Evolutionary conservation across 2,888 invertebrate species (phyloP).

Genomic region (Euzophera pinguis): DNA sequence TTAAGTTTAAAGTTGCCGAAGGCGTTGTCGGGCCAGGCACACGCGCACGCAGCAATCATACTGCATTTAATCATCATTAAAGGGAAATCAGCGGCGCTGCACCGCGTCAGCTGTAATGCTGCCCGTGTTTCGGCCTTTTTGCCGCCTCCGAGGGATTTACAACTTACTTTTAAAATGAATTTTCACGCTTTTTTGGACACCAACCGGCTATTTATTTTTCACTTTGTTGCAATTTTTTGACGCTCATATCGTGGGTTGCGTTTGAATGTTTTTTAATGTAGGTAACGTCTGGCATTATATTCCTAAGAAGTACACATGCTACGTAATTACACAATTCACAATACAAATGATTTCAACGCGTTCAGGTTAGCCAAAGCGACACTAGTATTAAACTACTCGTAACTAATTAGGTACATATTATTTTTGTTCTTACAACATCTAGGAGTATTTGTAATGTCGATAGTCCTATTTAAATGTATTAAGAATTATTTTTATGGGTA

Average conservation of each 20-base stretch:
- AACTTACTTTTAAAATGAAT: conserved; percentile 43
- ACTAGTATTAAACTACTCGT: no score
- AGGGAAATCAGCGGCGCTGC: conserved; percentile 64
- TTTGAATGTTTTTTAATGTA: conserved; percentile 10
- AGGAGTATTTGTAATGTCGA: no score
- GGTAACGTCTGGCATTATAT: no score
- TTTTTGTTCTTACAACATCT: no score
- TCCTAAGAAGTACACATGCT: no score
- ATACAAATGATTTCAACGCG: no score
- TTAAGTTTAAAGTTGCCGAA: conserved; percentile 26
- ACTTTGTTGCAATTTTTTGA: conserved; percentile 18
- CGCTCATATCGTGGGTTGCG: background rate
- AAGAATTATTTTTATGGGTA: no score
- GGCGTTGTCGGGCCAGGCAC: conserved; percentile 22
- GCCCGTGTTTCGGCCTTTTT: conserved; percentile 42
- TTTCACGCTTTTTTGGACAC: conserved; percentile 23
- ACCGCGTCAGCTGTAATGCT: conserved; percentile 58
- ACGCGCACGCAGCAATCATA: conserved; percentile 69
- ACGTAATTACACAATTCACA: no score
- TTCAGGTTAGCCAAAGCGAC: no score
- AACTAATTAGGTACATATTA: no score
- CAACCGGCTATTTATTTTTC: conserved; percentile 20
- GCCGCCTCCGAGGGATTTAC: conserved; percentile 35
- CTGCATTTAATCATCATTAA: conserved; percentile 77
- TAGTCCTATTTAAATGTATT: no score